Base-by-base conservation (phyloP, 1,140 invertebrate genomes). In the Caenorhabditis tropicalis region DNA sequence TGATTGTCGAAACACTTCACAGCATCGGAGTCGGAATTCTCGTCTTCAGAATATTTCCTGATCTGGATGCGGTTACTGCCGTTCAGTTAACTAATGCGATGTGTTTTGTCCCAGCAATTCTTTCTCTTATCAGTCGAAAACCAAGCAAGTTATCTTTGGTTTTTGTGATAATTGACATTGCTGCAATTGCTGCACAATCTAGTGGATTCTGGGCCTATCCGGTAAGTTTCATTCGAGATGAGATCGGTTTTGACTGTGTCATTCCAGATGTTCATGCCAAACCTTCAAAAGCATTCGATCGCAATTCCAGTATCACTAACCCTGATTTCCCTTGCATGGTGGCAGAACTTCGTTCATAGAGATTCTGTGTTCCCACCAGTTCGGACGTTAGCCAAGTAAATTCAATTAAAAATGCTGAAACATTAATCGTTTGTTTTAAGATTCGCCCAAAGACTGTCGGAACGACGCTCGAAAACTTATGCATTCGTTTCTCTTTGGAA, bases 341-440 rank as follows among this genome's bases (percentile, higher is more conserved):
- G 89, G 89, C 90, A 91, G 74, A 90, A 90, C 58, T 90, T 90
- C 82, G 86, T 91, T 21, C 87, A 90, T 60, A 80, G 85, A 43
- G 85, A 89, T 33, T 90, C 90, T 4, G 89, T 89, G 16, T 82
- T 90, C 21, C 88, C 90, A 16, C 88, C 89, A n/a, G 82, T 91
- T 16, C 80, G 87, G 27, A 31, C 43, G 49, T 65, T 84, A 12
- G 83, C 83, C n/a, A 53, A 51, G 79, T 80, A 5, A 27, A 24
- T 58, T 58, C 56, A 2, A 9, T 7, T 9, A 58, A 9, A 58
- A 9, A 7, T 31, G 1, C 7, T 58, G 15, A 16, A 19, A 19
- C 24, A n/a, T 19, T 53, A 53, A 36, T 33, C 21, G 4, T 27
- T 27, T 46, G n/a, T n/a, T 46, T 31, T 53, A 31, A 48, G 74